Evolutionary conservation across 1,140 invertebrate genomes (phyloP).

Genomic region (Ylistrum balloti): DNA sequence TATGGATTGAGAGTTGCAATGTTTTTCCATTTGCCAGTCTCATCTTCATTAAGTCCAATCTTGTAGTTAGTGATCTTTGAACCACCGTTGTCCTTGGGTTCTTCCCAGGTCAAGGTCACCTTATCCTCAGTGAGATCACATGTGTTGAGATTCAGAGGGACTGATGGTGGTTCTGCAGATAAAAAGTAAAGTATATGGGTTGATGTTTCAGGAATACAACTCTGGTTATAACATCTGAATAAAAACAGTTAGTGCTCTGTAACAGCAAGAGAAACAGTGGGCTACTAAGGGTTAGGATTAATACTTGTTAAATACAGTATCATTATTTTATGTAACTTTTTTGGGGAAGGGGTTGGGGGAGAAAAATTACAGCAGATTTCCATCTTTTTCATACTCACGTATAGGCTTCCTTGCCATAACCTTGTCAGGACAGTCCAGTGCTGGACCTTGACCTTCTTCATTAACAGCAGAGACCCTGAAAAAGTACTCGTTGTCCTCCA

Average conservation of each 20-base stretch:
- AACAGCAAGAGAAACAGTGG: too few species aligned
- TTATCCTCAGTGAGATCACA: constrained; percentile 96
- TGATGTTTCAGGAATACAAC: too few species aligned
- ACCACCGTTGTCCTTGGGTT: constrained; percentile 94
- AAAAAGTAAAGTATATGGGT: too few species aligned
- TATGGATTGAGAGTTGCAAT: constrained; percentile 68
- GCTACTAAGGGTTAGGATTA: too few species aligned
- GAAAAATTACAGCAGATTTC: too few species aligned
- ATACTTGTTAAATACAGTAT: too few species aligned
- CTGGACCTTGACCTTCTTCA: constrained; percentile 94
- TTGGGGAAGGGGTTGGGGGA: too few species aligned
- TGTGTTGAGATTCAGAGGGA: constrained; percentile 95
- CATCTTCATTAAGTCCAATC: constrained; percentile 78
- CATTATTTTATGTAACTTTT: too few species aligned
- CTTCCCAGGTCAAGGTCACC: constrained; percentile 96
- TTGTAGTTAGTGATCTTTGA: constrained; percentile 87
- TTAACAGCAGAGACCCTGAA: constrained; percentile 88
- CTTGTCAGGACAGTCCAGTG: constrained; percentile 93
- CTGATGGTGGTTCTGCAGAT: constrained; percentile 92
- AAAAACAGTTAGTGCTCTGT: too few species aligned
- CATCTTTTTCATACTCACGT: constrained; percentile 84
- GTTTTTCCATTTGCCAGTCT: constrained; percentile 68
- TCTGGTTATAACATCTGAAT: too few species aligned
- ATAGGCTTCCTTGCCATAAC: constrained; percentile 97
- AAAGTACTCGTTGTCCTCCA: constrained; percentile 69